phyloP scores from a whole-genome alignment of 2,113 vertebrate genomes.

The Bujurquina vittata region DNA sequence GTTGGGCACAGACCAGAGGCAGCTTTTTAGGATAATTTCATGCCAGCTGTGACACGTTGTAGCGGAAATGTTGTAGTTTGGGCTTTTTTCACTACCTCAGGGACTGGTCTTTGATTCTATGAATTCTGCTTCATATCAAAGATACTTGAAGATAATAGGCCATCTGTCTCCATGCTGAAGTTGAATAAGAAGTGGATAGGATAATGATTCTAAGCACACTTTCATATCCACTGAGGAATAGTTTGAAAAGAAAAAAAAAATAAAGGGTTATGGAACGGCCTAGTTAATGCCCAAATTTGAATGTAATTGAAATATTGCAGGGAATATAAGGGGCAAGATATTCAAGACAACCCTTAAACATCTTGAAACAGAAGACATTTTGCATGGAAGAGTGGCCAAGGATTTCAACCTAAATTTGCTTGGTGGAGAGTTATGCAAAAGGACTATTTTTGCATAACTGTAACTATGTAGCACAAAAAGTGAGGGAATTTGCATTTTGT shows the following conservation, averaged over 20 bases:
- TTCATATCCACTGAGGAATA: not conserved
- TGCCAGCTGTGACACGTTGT: not conserved
- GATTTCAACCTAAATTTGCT: not conserved
- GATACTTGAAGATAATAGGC: not conserved
- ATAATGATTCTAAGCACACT: not conserved
- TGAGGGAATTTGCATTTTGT: too few species aligned
- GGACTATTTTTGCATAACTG: not conserved
- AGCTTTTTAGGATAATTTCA: slow-evolving; percentile 4
- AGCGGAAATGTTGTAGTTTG: not conserved
- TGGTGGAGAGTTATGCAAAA: not conserved
- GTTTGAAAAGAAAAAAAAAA: not conserved
- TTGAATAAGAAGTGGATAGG: not conserved
- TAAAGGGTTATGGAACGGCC: not conserved
- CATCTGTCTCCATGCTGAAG: slow-evolving; percentile 1
- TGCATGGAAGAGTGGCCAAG: not conserved
- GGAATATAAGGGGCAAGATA: not conserved
- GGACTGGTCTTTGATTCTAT: not conserved
- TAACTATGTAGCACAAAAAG: too few species aligned
- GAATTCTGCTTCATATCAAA: not conserved
- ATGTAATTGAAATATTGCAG: not conserved
- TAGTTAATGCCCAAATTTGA: not conserved
- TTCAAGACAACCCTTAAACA: not conserved
- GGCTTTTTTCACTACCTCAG: not conserved
- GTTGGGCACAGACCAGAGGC: not conserved
- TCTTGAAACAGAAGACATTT: not conserved